These are phyloP conservation scores for Prochilodus magdalenae DNA, from an alignment of 2,113 vertebrate genomes.

Conservation along the genomic window DNA sequence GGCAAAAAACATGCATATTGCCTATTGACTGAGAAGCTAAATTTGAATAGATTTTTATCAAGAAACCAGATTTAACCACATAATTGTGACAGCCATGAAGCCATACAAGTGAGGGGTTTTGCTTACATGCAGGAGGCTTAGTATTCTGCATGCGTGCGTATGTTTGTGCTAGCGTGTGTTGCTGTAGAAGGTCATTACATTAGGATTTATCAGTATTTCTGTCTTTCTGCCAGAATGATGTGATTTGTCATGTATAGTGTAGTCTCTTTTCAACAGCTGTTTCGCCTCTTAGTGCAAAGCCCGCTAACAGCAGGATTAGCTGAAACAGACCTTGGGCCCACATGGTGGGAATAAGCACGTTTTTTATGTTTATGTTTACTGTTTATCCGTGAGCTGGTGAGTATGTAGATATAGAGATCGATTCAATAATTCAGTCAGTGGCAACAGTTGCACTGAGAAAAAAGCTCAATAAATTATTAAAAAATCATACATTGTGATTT, in stretches of 20 bases:
- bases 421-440: conserved; percentile 24
- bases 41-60: too few species aligned
- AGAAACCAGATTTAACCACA: too few species aligned
- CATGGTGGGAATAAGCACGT: not conserved
- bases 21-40: too few species aligned
- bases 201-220: conserved; percentile 17
- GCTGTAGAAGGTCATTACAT: conserved; percentile 5
- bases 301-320: not conserved
- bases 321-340: not conserved
- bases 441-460: conserved; percentile 22
- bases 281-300: not conserved
- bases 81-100: too few species aligned
- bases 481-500: too few species aligned
- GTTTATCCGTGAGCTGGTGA: conserved; percentile 7
- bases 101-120: too few species aligned
- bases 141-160: conserved; percentile 12
- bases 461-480: too few species aligned
- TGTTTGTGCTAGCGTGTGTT: conserved; percentile 22
- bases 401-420: not conserved
- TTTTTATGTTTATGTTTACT: too few species aligned
- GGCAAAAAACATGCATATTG: too few species aligned
- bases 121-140: too few species aligned
- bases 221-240: not conserved
- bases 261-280: not conserved
- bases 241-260: not conserved